Conservation (phyloP, 2,113 vertebrate genomes). For the Alethe castanea region DNA sequence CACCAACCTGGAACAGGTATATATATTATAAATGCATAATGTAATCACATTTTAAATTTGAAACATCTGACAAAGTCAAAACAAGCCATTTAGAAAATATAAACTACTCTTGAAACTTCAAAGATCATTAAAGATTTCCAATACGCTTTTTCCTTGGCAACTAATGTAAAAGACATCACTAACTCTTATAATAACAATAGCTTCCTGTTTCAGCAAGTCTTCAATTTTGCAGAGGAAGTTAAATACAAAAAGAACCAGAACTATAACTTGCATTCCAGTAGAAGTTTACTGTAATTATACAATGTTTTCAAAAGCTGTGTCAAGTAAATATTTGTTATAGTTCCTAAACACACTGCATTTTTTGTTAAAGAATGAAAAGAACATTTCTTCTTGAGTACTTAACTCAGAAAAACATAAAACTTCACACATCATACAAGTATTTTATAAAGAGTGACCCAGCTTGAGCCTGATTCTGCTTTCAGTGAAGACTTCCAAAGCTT, state of each 20-base stretch:
- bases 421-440: not conserved
- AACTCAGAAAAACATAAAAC: not conserved
- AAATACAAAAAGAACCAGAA: constrained; percentile 21
- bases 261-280: not conserved
- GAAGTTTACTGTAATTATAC: not conserved
- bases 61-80: not conserved
- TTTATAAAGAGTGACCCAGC: not conserved
- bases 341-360: not conserved
- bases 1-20: not conserved
- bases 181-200: constrained; percentile 28
- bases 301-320: not conserved
- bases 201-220: constrained; percentile 55
- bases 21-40: not conserved
- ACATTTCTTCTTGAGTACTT: not conserved
- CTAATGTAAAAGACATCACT: not conserved
- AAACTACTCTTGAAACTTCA: not conserved
- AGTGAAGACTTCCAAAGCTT: not conserved
- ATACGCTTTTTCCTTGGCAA: not conserved
- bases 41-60: not conserved
- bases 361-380: not conserved
- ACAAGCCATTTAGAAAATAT: not conserved
- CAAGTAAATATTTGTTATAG: not conserved
- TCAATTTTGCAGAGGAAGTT: constrained; percentile 57
- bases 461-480: not conserved
- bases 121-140: not conserved